These are phyloP conservation scores for Drosophila monieri DNA, from an alignment of 2,888 invertebrate genomes.

Conservation along the genomic window DNA sequence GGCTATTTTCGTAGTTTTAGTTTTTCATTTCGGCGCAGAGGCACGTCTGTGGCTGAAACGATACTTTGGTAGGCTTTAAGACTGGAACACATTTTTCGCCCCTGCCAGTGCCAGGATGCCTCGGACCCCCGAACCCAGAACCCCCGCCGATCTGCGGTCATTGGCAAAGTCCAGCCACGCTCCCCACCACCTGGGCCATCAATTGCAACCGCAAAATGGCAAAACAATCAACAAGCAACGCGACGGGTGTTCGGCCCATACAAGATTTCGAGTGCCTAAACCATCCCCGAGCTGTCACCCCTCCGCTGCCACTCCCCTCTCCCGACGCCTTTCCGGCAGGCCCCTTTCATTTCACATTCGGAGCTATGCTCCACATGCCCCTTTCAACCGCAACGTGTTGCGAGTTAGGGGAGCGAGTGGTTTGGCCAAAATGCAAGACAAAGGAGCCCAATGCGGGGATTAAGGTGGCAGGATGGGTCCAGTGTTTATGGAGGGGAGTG, in stretches of 20 bases:
- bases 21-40: slow-evolving; percentile 1
- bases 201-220: slow-evolving; percentile 72
- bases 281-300: neutral
- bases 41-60: slow-evolving; percentile 19
- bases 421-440: slow-evolving; percentile 39
- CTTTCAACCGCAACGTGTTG: slow-evolving; percentile 43
- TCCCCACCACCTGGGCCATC: slow-evolving; percentile 44
- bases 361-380: slow-evolving; percentile 1
- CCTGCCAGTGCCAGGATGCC: neutral
- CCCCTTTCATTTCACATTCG: slow-evolving; percentile 2
- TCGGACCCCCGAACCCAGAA: neutral
- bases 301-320: neutral
- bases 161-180: slow-evolving; percentile 11
- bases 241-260: slow-evolving; percentile 44
- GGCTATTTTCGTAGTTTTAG: slow-evolving; percentile 32
- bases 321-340: neutral
- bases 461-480: neutral
- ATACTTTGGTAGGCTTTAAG: slow-evolving; percentile 36
- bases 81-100: neutral
- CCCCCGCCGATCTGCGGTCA: slow-evolving; percentile 19
- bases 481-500: neutral
- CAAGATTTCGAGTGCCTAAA: slow-evolving; percentile 28
- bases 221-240: slow-evolving; percentile 74
- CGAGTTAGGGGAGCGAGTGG: slow-evolving; percentile 35
- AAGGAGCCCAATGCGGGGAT: slow-evolving; percentile 23